phyloP scores from a whole-genome alignment of 2,888 invertebrate species.

The Machimus rusticus region DNA sequence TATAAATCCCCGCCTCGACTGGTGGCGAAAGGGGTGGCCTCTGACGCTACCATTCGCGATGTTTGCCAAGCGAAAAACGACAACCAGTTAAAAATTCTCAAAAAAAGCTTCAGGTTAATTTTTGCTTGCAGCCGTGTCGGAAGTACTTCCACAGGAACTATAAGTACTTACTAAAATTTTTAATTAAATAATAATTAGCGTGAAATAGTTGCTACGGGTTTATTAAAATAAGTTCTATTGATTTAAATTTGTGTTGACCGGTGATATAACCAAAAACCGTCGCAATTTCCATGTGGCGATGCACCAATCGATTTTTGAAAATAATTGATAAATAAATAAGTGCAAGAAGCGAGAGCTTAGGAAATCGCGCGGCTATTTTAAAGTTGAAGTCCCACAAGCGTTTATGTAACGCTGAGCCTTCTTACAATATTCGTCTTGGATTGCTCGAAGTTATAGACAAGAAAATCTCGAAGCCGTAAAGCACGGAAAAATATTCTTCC shows the following conservation, averaged over 20 bases:
- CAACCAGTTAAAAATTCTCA: not conserved
- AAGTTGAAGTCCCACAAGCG: conserved; percentile 39
- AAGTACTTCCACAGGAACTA: not conserved
- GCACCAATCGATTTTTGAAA: conserved; percentile 15
- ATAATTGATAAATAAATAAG: conserved; percentile 30
- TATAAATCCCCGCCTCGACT: not conserved
- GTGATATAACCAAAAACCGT: not conserved
- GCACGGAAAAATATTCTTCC: not conserved
- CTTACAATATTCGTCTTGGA: not conserved
- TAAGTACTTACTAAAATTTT: not conserved
- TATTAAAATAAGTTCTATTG: not conserved
- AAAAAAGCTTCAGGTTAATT: conserved; percentile 31
- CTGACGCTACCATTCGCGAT: not conserved
- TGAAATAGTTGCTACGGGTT: not conserved
- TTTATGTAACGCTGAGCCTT: conserved; percentile 23
- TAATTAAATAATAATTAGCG: not conserved
- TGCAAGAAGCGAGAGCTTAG: not conserved
- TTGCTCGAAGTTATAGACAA: conserved; percentile 5
- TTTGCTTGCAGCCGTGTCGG: conserved; percentile 10
- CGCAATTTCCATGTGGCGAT: not conserved
- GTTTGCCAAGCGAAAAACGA: not conserved
- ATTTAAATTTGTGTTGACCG: not conserved
- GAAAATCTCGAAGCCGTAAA: not conserved
- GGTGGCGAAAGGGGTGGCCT: not conserved
- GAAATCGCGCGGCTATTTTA: conserved; percentile 27